Evolutionary conservation across 2,113 vertebrate species (phyloP).

Genomic region (Crotalus helleri): DNA sequence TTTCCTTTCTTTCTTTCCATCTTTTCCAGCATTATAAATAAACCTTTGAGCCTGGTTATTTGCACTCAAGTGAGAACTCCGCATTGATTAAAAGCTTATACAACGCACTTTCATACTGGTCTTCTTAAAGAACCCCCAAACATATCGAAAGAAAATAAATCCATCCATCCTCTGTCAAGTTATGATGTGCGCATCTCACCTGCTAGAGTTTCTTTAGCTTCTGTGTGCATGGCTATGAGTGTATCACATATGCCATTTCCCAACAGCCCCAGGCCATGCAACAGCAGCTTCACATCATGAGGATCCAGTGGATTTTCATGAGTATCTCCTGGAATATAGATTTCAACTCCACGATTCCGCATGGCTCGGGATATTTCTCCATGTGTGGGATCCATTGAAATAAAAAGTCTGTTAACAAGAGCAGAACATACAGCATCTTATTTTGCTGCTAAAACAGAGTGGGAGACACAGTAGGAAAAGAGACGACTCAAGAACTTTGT

Average conservation of each 20-base stretch:
- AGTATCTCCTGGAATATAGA: constrained; percentile 85
- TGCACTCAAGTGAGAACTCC: neutral
- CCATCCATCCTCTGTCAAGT: neutral
- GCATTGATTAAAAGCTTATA: neutral
- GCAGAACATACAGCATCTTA: neutral
- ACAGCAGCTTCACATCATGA: constrained; percentile 84
- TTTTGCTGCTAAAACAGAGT: neutral
- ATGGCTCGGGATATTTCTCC: constrained; percentile 97
- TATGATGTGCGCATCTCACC: constrained; percentile 66
- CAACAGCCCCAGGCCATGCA: constrained; percentile 84
- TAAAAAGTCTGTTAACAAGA: constrained; percentile 80
- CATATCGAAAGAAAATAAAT: neutral
- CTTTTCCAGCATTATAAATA: neutral
- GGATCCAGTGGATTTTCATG: constrained; percentile 73
- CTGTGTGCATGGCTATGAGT: constrained; percentile 80
- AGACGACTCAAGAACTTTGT: neutral
- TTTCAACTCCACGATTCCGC: constrained; percentile 94
- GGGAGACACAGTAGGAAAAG: neutral
- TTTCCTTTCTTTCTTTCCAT: neutral
- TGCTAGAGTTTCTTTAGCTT: constrained; percentile 76
- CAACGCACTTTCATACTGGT: neutral
- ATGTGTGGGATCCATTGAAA: constrained; percentile 93
- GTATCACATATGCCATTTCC: constrained; percentile 84
- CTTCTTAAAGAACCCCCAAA: neutral
- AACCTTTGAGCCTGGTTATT: neutral